A percentile compares a stretch with the other conserved stretches of the same genome.
Evolutionary conservation across 2,888 invertebrate species (phyloP).

Genomic region (Agriotes lineatus): DNA sequence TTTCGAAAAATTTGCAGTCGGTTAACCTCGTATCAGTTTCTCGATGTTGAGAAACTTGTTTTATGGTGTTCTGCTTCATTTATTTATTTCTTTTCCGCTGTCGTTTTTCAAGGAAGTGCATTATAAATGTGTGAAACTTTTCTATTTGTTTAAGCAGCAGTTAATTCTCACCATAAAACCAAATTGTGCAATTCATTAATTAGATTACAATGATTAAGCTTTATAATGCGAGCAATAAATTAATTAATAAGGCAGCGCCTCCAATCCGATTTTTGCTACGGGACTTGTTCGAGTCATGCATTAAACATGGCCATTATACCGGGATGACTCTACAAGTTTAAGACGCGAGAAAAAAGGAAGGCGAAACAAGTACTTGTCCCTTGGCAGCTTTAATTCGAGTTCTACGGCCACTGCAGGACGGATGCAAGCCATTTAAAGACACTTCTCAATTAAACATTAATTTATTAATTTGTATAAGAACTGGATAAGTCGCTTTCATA

Average conservation of each 20-base stretch:
- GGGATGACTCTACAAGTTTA: conserved; percentile 9
- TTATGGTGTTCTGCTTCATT: conserved; percentile 53
- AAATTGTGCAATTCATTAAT: conserved; percentile 32
- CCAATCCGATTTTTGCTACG: conserved; percentile 17
- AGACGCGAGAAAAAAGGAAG: neutral
- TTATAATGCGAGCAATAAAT: conserved; percentile 16
- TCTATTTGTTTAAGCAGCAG: conserved; percentile 26
- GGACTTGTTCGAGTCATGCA: conserved; percentile 23
- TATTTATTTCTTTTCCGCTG: conserved; percentile 50
- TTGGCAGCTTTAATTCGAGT: neutral
- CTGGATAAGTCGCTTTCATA: too few relatives aligned
- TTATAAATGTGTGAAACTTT: conserved; percentile 46
- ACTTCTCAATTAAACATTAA: too few relatives aligned
- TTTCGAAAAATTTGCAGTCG: conserved; percentile 55
- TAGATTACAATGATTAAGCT: conserved; percentile 28
- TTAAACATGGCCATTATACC: conserved; percentile 19
- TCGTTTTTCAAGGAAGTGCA: conserved; percentile 48
- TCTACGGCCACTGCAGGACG: too few relatives aligned
- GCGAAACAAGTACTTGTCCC: neutral
- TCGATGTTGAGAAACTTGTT: conserved; percentile 54
- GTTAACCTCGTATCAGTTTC: conserved; percentile 52
- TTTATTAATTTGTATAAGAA: too few relatives aligned
- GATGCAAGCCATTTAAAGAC: too few relatives aligned
- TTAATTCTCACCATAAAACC: conserved; percentile 37
- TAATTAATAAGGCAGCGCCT: conserved; percentile 20